A percentile compares a stretch with the other conserved stretches of the same genome.
phyloP scores from a whole-genome alignment of 2,797 vertebrate species.

The Oceanodroma leucorhoa region DNA sequence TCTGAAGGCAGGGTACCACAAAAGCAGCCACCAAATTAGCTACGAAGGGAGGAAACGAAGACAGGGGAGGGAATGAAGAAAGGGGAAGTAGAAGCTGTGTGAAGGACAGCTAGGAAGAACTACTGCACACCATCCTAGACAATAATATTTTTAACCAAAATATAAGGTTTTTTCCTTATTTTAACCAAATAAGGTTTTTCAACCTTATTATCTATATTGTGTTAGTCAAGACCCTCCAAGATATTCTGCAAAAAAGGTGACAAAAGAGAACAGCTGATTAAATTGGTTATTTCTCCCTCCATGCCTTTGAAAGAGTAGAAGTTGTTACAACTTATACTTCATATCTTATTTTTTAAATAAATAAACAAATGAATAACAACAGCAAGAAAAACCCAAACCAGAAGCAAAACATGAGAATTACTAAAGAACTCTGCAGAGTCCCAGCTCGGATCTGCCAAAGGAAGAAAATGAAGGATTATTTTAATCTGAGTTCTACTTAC shows the following conservation, averaged over 20 bases:
- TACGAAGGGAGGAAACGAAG: not conserved
- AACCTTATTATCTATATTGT: not conserved
- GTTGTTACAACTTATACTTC: not conserved
- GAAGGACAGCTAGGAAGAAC: not conserved
- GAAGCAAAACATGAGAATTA: not conserved
- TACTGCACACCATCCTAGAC: not conserved
- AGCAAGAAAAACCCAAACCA: not conserved
- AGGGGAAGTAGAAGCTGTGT: not conserved
- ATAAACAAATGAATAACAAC: no score
- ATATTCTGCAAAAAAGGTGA: not conserved
- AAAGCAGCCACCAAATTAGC: not conserved
- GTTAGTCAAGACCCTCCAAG: not conserved
- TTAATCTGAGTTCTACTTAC: slow-evolving; percentile 54
- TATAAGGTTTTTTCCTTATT: not conserved
- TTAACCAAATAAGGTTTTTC: not conserved
- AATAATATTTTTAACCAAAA: not conserved
- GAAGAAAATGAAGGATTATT: slow-evolving; percentile 21
- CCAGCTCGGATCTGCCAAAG: not conserved
- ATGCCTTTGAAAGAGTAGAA: not conserved
- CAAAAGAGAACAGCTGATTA: not conserved
- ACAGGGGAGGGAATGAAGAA: not conserved
- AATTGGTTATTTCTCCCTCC: not conserved
- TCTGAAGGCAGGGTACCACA: not conserved
- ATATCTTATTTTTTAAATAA: not conserved
- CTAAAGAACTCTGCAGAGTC: not conserved